phyloP scores from a whole-genome alignment of 2,888 invertebrate genomes.

The Scaptomyza cyrtandrae region DNA sequence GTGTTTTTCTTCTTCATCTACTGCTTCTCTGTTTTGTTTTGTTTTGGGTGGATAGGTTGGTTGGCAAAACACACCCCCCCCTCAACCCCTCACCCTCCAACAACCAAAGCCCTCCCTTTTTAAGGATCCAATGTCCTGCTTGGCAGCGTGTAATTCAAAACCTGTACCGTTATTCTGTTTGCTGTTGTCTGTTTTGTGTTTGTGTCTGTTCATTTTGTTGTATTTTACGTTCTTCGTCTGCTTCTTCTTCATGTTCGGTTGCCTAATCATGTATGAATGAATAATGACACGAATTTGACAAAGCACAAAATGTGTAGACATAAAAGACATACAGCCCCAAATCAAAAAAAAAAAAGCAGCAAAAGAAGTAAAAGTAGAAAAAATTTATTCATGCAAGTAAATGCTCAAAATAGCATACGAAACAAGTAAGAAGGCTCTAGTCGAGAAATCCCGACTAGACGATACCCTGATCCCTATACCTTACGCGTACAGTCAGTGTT shows the following conservation, averaged over 20 bases:
- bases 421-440: too few relatives aligned
- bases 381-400: slow-evolving; percentile 78
- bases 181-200: slow-evolving; percentile 37
- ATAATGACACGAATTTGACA: slow-evolving; percentile 81
- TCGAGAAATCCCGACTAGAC: too few relatives aligned
- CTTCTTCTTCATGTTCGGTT: slow-evolving; percentile 27
- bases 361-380: slow-evolving; percentile 7
- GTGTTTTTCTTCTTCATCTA: slow-evolving; percentile 1
- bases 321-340: slow-evolving; percentile 59
- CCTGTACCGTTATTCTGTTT: slow-evolving; percentile 55
- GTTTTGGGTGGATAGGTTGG: neutral
- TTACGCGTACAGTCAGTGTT: too few relatives aligned
- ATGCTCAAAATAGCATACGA: slow-evolving; percentile 50
- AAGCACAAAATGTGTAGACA: slow-evolving; percentile 65
- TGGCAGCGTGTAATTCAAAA: slow-evolving; percentile 67
- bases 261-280: slow-evolving; percentile 81
- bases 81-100: too few relatives aligned
- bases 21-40: too few relatives aligned
- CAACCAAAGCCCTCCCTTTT: neutral
- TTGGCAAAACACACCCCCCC: slow-evolving; percentile 21
- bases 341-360: neutral
- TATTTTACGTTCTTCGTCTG: slow-evolving; percentile 19
- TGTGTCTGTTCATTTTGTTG: slow-evolving; percentile 21
- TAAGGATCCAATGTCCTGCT: slow-evolving; percentile 27
- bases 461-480: too few relatives aligned